Percentiles rank a stretch among this genome's conserved stretches.
phyloP scores from a whole-genome alignment of 2,888 invertebrate genomes.

The Spisula solida region DNA sequence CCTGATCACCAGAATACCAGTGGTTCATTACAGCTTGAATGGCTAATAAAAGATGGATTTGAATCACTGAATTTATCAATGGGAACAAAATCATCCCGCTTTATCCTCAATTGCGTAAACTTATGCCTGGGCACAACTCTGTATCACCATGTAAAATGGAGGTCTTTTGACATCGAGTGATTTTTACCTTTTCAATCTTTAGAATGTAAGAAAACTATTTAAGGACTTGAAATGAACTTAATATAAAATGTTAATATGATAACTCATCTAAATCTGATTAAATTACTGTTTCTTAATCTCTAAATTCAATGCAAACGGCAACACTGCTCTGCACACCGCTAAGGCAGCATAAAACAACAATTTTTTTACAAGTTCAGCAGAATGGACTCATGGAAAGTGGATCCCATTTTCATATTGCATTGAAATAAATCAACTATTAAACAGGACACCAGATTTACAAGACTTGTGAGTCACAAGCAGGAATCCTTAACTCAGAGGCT shows the following conservation, averaged over 20 bases:
- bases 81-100: slow-evolving; percentile 46
- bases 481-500: too few species aligned
- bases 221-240: slow-evolving; percentile 29
- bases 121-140: slow-evolving; percentile 55
- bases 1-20: not conserved
- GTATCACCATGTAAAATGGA: slow-evolving; percentile 18
- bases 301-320: not conserved
- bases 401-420: too few species aligned
- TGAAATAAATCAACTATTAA: too few species aligned
- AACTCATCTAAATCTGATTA: not conserved
- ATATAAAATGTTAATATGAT: not conserved
- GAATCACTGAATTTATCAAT: slow-evolving; percentile 40
- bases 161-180: slow-evolving; percentile 21
- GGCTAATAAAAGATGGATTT: slow-evolving; percentile 35
- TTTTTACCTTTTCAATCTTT: slow-evolving; percentile 11
- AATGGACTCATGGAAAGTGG: too few species aligned
- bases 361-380: too few species aligned
- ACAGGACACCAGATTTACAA: too few species aligned
- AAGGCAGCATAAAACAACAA: too few species aligned
- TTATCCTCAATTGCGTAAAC: slow-evolving; percentile 46
- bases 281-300: slow-evolving; percentile 37
- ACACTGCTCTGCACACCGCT: not conserved
- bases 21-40: slow-evolving; percentile 16
- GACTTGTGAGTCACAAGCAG: too few species aligned
- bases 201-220: slow-evolving; percentile 19